phyloP scores from a whole-genome alignment of 2,888 invertebrate species.

The Balanococcus diminutus region DNA sequence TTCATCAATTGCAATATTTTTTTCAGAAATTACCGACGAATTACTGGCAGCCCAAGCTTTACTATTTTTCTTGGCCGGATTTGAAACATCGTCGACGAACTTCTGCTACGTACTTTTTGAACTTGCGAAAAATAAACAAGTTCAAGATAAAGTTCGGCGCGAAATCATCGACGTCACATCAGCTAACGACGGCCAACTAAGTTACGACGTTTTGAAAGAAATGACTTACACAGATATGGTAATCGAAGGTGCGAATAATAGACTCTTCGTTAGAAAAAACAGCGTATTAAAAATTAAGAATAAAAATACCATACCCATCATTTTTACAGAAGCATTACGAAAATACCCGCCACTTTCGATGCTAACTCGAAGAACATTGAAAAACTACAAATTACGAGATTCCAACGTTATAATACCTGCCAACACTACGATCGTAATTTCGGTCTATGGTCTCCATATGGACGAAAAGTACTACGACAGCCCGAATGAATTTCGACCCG shows the following conservation, averaged over 20 bases:
- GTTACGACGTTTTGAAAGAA: background rate
- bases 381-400: conserved; percentile 59
- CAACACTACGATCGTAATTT: conserved; percentile 64
- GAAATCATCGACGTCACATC: background rate
- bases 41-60: background rate
- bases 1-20: no score
- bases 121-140: background rate
- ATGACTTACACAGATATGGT: conserved; percentile 10
- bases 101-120: background rate
- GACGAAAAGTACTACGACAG: conserved; percentile 68
- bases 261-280: no score
- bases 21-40: background rate
- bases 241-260: background rate
- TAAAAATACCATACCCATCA: background rate
- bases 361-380: conserved; percentile 61
- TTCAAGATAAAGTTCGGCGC: background rate
- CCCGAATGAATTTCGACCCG: conserved; percentile 69
- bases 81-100: background rate
- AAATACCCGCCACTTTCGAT: background rate
- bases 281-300: background rate
- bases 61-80: background rate
- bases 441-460: conserved; percentile 67
- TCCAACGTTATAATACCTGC: conserved; percentile 57
- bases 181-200: background rate
- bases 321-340: background rate